Conservation (phyloP, 2,797 vertebrate species). For the Chelonia mydas region DNA sequence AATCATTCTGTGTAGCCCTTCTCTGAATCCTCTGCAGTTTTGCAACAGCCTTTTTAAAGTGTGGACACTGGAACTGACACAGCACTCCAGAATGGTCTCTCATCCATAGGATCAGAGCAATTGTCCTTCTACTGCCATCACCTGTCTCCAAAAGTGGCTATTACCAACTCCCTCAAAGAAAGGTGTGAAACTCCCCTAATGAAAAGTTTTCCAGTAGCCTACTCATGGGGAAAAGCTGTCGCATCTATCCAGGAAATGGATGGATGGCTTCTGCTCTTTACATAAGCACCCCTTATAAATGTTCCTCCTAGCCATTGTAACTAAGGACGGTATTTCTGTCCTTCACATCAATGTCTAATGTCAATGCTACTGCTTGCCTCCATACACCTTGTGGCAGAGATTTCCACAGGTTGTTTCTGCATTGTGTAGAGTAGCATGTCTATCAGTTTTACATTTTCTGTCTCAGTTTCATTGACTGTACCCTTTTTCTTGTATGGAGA, state of each 20-base stretch:
- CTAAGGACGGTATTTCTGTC: neutral
- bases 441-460: neutral
- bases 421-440: neutral
- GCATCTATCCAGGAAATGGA: neutral
- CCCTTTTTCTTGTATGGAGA: neutral
- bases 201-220: neutral
- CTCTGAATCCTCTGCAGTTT: neutral
- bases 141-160: neutral
- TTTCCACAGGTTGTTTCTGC: neutral
- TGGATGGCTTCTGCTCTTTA: neutral
- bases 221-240: neutral
- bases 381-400: neutral
- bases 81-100: neutral
- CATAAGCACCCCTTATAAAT: neutral
- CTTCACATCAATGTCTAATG: neutral
- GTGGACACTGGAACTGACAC: neutral
- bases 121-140: neutral
- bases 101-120: neutral
- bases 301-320: neutral
- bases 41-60: neutral
- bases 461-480: neutral
- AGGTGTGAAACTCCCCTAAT: neutral
- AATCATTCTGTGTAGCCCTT: neutral
- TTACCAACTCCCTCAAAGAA: neutral
- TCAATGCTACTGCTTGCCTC: neutral